phyloP scores from a whole-genome alignment of 2,797 vertebrate species.

The Tapera naevia region DNA sequence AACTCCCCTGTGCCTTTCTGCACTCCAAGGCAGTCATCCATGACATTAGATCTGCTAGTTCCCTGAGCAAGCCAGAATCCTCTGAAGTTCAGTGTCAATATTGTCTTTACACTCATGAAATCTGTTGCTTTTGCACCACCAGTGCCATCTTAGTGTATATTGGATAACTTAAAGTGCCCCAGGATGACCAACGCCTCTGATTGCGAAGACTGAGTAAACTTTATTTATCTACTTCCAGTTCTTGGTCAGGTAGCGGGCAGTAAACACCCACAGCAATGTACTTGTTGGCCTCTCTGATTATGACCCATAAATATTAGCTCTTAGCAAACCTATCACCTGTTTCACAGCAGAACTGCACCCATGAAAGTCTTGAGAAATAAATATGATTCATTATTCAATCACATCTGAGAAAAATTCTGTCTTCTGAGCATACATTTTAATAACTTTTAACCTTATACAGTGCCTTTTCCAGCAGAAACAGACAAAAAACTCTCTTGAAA shows the following conservation, averaged over 20 bases:
- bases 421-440: background rate
- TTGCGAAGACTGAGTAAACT: background rate
- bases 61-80: background rate
- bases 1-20: background rate
- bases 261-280: background rate
- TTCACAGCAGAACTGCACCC: background rate
- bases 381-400: background rate
- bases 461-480: background rate
- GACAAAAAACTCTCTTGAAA: background rate
- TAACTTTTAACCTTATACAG: background rate
- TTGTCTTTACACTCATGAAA: background rate
- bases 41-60: background rate
- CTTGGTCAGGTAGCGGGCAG: background rate
- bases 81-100: background rate
- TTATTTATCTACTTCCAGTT: background rate
- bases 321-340: background rate
- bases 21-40: background rate
- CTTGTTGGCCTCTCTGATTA: background rate
- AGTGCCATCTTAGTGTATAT: background rate
- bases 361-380: background rate
- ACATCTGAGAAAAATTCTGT: background rate
- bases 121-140: background rate
- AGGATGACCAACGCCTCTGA: background rate
- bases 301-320: background rate
- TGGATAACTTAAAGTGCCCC: background rate